Evolutionary conservation across 2,113 vertebrate genomes (phyloP).

Genomic region (Gila orcuttii): DNA sequence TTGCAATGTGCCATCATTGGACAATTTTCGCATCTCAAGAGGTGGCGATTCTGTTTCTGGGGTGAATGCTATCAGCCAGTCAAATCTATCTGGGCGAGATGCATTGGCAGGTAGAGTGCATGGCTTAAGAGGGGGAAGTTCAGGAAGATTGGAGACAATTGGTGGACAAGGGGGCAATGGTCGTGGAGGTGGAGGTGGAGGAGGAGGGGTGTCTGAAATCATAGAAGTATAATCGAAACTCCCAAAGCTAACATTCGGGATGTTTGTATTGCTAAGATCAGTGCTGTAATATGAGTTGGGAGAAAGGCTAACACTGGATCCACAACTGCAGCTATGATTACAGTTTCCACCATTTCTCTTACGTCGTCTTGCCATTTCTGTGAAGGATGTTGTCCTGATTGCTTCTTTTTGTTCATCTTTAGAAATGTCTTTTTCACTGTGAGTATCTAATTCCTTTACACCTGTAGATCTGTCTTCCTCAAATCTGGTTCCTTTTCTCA

Average conservation of each 20-base stretch:
- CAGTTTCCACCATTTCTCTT: conserved; percentile 74
- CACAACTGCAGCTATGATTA: conserved; percentile 52
- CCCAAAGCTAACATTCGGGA: conserved; percentile 61
- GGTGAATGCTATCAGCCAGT: conserved; percentile 95
- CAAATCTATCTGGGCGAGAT: conserved; percentile 78
- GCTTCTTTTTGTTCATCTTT: conserved; percentile 57
- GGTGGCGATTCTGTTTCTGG: conserved; percentile 81
- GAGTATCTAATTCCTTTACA: conserved; percentile 42
- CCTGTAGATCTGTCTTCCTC: conserved; percentile 45
- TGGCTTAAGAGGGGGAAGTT: conserved; percentile 59
- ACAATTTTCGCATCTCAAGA: conserved; percentile 62
- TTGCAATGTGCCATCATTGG: conserved; percentile 20
- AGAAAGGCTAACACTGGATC: conserved; percentile 44
- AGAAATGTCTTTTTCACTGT: conserved; percentile 44
- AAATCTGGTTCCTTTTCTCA: conserved; percentile 55
- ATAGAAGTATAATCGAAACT: conserved; percentile 63
- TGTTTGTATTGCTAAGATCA: conserved; percentile 58
- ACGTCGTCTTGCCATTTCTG: conserved; percentile 83
- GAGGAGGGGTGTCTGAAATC: conserved; percentile 70
- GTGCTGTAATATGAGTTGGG: conserved; percentile 72
- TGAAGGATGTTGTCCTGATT: conserved; percentile 85
- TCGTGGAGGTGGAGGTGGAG: conserved; percentile 78
- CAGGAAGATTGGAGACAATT: conserved; percentile 63
- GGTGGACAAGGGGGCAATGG: conserved; percentile 70
- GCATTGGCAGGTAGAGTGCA: conserved; percentile 76